Conservation (phyloP, 1,140 invertebrate species). For the Cydia strobilella region DNA sequence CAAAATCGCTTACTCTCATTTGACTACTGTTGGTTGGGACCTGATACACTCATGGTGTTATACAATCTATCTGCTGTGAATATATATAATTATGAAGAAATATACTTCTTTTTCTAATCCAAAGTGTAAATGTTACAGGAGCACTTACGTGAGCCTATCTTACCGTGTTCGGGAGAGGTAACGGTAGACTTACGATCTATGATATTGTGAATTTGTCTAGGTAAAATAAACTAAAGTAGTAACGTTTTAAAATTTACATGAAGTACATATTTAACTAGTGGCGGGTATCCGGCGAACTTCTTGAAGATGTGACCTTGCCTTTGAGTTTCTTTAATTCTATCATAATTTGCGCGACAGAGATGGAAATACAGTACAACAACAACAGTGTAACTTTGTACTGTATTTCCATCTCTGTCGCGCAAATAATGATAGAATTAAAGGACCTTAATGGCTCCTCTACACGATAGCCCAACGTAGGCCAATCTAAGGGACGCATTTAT, state of each 20-base stretch:
- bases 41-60: not conserved
- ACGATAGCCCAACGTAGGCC: no score
- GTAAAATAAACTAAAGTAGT: not conserved
- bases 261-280: not conserved
- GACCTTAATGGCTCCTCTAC: no score
- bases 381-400: no score
- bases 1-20: slow-evolving; percentile 32
- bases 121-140: slow-evolving; percentile 29
- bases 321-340: no score
- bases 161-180: slow-evolving; percentile 22
- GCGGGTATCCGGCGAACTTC: no score
- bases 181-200: slow-evolving; percentile 11
- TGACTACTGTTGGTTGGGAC: slow-evolving; percentile 16
- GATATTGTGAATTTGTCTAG: not conserved
- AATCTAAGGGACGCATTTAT: no score
- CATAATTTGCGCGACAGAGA: no score
- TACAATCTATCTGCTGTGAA: not conserved
- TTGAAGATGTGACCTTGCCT: no score
- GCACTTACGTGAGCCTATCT: slow-evolving; percentile 16
- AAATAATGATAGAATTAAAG: no score
- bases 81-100: slow-evolving; percentile 1
- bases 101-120: slow-evolving; percentile 20
- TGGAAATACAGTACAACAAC: no score
- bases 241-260: not conserved
- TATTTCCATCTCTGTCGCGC: no score